These are phyloP conservation scores for Chrosomus eos DNA, from an alignment of 2,797 vertebrate species.

Conservation along the genomic window DNA sequence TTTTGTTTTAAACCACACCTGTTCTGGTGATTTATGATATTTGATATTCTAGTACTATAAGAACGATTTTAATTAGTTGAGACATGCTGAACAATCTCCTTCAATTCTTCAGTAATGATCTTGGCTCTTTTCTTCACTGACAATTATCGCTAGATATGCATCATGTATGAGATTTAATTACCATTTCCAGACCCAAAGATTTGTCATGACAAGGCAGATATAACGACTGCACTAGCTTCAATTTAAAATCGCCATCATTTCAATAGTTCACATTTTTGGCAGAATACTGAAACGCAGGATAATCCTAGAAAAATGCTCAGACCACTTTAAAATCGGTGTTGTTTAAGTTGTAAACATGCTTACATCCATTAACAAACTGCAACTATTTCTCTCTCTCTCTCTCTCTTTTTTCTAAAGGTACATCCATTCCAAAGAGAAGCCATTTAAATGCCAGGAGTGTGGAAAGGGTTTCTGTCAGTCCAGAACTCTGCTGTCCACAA, in stretches of 20 bases:
- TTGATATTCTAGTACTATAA: constrained; percentile 21
- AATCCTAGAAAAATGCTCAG: constrained; percentile 16
- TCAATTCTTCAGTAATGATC: constrained; percentile 39
- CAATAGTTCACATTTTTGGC: constrained; percentile 29
- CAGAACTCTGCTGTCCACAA: constrained; percentile 97
- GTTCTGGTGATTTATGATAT: constrained; percentile 37
- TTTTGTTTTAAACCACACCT: constrained; percentile 11
- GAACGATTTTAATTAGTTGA: constrained; percentile 45
- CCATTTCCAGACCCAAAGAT: constrained; percentile 15
- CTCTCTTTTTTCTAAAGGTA: constrained; percentile 79
- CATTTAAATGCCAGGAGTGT: constrained; percentile 98
- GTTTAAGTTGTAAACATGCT: constrained; percentile 33
- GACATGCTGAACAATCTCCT: constrained; percentile 39
- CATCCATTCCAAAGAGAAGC: constrained; percentile 99
- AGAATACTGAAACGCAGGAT: not conserved
- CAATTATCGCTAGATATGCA: constrained; percentile 34
- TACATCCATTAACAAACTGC: constrained; percentile 39
- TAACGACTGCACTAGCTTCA: constrained; percentile 1
- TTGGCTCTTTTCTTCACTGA: constrained; percentile 34
- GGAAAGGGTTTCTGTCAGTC: constrained; percentile 99
- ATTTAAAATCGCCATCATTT: not conserved
- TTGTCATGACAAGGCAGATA: constrained; percentile 11
- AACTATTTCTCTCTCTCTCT: constrained; percentile 40
- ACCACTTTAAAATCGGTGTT: not conserved
- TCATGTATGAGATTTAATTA: constrained; percentile 31